Evolutionary conservation across 1,140 invertebrate genomes (phyloP), one percentile per base, ranked within the genome.

Genomic region (Tetramorium parvispinum): DNA sequence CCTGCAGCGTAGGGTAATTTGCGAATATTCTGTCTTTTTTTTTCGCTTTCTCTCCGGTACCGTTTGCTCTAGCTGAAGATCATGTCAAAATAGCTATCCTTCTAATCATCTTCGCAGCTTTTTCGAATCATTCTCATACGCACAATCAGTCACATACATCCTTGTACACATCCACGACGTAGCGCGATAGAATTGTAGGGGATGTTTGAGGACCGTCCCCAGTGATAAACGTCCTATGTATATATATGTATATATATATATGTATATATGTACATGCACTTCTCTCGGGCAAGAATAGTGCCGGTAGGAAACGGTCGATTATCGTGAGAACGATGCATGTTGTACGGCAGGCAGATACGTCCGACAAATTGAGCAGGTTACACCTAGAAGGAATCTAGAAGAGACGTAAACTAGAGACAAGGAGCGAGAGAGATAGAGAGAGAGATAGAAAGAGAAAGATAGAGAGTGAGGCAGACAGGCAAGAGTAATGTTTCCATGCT

Each of bases 321-420:
- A n/a, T 87, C 59, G 24, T 75, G 21, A 88, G 43, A 85, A 87
- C 70, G 77, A 86, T 90, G 91, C 90, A 87, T 89, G 61, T 71
- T 89, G 85, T 78, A 88, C 55, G 82, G 76, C 89, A 92, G 91
- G 91, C 91, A 92, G 83, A 82, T 75, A 91, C 43, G 27, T 90
- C 89, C 88, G 85, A 86, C 61, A 87, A 88, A 66, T 83, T 81
- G 86, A 91, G 68, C 87, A 89, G 85, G 83, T 91, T 91, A 91
- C 71, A 92, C 91, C 91, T 91, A 91, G 63, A 90, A 88, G 85
- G 82, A 90, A 13, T 88, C 90, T 92, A 90, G 57, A 91, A 88
- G 89, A 79, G 46, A 68, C 1, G 21, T 71, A 82, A 76, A 55
- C 82, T 85, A 92, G 57, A 88, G 18, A 86, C 1, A 59, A 21